phyloP scores from a whole-genome alignment of 1,140 invertebrate genomes.

The Cydia pomonella region DNA sequence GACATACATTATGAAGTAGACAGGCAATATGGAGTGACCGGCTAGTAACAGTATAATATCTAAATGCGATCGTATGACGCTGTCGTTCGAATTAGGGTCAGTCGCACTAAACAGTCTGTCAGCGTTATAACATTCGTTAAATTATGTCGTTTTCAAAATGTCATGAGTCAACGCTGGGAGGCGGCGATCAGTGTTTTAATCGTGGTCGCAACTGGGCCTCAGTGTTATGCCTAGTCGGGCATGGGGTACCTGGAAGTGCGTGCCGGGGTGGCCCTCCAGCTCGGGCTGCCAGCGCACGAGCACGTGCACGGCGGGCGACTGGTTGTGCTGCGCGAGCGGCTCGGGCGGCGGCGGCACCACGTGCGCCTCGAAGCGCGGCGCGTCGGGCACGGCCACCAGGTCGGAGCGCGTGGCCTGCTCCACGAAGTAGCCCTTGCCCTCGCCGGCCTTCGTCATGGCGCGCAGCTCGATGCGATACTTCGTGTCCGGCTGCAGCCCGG shows the following conservation, averaged over 20 bases:
- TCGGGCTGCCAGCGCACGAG: conserved; percentile 91
- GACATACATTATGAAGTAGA: no score
- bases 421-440: conserved; percentile 91
- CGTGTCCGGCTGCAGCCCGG: conserved; percentile 90
- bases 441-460: conserved; percentile 91
- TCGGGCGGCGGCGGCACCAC: not conserved
- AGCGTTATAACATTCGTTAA: no score
- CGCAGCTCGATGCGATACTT: conserved; percentile 94
- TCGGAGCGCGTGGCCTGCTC: conserved; percentile 87
- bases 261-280: conserved; percentile 87
- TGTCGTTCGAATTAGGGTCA: no score
- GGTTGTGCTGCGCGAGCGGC: conserved; percentile 82
- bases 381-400: conserved; percentile 84
- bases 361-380: conserved; percentile 88
- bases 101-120: no score
- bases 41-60: no score
- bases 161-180: no score
- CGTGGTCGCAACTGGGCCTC: no score
- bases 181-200: no score
- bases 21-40: no score
- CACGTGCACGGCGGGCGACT: conserved; percentile 87
- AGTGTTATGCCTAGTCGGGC: no score
- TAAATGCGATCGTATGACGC: no score
- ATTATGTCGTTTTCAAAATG: no score
- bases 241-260: conserved; percentile 86